Percentiles rank a stretch among this genome's conserved stretches.
These are phyloP conservation scores for Neotoxoptera formosana DNA, from an alignment of 1,140 invertebrate genomes.

Conservation along the genomic window DNA sequence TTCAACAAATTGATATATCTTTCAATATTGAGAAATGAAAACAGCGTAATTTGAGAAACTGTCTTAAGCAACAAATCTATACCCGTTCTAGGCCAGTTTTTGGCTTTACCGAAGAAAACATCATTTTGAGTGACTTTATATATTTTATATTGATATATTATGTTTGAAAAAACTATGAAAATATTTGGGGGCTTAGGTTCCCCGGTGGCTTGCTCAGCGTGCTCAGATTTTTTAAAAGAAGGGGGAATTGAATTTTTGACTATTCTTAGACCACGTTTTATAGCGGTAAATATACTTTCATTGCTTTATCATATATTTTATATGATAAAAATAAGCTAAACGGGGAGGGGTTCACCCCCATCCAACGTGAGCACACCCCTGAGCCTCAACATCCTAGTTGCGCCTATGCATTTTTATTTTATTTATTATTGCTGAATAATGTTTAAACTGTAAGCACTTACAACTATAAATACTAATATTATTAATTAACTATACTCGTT, in stretches of 20 bases:
- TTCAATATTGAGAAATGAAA: neutral
- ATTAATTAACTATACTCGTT: neutral
- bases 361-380: too few relatives aligned
- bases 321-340: too few relatives aligned
- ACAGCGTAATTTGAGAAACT: neutral
- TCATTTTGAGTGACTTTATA: neutral
- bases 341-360: too few relatives aligned
- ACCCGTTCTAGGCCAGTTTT: neutral
- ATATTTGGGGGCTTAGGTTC: neutral
- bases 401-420: neutral
- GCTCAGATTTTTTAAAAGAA: too few relatives aligned
- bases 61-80: neutral
- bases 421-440: neutral
- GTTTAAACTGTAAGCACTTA: neutral
- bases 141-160: neutral
- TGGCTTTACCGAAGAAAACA: neutral
- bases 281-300: too few relatives aligned
- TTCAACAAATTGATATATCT: too few relatives aligned
- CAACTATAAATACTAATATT: too few relatives aligned
- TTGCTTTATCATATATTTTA: too few relatives aligned
- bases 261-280: too few relatives aligned
- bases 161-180: neutral
- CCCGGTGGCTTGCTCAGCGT: too few relatives aligned
- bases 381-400: too few relatives aligned
- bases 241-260: too few relatives aligned